Conservation (phyloP, 1,140 invertebrate species). For the Drosophila persimilis region DNA sequence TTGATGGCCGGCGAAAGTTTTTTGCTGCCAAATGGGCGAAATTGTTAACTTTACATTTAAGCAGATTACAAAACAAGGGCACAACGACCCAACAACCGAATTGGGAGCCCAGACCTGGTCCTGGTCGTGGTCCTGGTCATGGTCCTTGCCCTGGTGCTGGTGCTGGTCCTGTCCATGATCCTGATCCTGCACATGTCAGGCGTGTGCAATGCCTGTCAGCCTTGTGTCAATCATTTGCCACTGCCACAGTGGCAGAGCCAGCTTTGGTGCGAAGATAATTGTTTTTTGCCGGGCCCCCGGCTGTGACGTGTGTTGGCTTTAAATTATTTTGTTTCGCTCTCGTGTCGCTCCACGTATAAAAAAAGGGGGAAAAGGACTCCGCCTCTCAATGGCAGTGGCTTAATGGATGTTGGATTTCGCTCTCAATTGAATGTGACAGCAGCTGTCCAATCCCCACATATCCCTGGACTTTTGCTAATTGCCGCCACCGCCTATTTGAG, state of each 20-base stretch:
- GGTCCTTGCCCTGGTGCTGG: not conserved
- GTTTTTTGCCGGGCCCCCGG: slow-evolving; percentile 50
- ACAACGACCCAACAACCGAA: not conserved
- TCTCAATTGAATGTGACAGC: slow-evolving; percentile 53
- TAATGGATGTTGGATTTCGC: slow-evolving; percentile 39
- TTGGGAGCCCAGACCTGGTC: slow-evolving; percentile 2
- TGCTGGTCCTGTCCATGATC: not conserved
- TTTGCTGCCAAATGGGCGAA: slow-evolving; percentile 48
- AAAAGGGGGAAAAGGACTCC: slow-evolving; percentile 14
- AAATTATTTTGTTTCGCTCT: slow-evolving; percentile 64
- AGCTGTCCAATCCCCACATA: not conserved
- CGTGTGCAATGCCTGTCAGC: slow-evolving; percentile 47
- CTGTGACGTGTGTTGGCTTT: slow-evolving; percentile 45
- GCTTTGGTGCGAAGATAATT: slow-evolving; percentile 66
- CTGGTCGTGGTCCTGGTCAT: not conserved
- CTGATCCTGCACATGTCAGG: slow-evolving; percentile 37
- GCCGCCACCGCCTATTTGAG: slow-evolving; percentile 50
- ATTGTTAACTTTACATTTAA: slow-evolving; percentile 79
- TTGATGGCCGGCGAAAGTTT: slow-evolving; percentile 17
- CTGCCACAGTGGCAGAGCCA: slow-evolving; percentile 31
- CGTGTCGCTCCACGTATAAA: slow-evolving; percentile 22
- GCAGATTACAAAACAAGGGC: slow-evolving; percentile 70
- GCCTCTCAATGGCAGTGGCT: slow-evolving; percentile 27
- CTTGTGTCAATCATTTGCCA: slow-evolving; percentile 42
- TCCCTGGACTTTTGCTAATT: slow-evolving; percentile 35